Conservation (phyloP, 2,888 invertebrate genomes). For the Netelia fuscicornis region DNA sequence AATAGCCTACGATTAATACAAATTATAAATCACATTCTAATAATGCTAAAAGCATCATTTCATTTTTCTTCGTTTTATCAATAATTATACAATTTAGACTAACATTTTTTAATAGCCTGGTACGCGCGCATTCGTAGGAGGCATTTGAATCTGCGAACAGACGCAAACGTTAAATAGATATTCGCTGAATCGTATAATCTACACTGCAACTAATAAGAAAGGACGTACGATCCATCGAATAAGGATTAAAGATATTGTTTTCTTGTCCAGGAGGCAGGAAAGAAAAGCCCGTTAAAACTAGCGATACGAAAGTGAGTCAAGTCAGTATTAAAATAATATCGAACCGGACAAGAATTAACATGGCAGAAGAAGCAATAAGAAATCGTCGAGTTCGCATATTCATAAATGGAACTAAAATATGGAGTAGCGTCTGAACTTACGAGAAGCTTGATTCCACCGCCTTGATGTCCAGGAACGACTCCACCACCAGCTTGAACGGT, state of each 20-base stretch:
- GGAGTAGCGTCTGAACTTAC: conserved; percentile 74
- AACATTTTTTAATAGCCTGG: conserved; percentile 73
- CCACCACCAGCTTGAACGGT: conserved; percentile 82
- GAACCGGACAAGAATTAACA: background rate
- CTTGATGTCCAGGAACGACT: conserved; percentile 79
- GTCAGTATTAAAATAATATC: background rate
- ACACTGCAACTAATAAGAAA: background rate
- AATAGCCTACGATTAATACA: background rate
- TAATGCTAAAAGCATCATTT: background rate
- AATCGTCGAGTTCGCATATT: background rate
- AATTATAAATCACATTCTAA: background rate
- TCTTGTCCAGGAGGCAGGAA: background rate
- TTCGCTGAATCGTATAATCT: background rate
- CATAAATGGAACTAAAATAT: background rate
- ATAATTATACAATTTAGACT: conserved; percentile 70
- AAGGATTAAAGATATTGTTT: background rate
- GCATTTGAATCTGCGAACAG: conserved; percentile 83
- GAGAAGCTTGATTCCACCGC: conserved; percentile 81
- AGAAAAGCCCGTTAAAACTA: too few relatives aligned
- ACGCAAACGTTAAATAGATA: conserved; percentile 62
- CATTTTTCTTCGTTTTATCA: conserved; percentile 12
- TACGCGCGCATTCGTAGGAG: conserved; percentile 74
- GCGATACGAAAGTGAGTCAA: background rate
- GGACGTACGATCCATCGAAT: background rate
- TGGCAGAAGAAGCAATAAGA: background rate